Evolutionary conservation across 1,140 invertebrate genomes (phyloP), one percentile per base, ranked within the genome.

Genomic region (Drosophila kurseongensis): DNA sequence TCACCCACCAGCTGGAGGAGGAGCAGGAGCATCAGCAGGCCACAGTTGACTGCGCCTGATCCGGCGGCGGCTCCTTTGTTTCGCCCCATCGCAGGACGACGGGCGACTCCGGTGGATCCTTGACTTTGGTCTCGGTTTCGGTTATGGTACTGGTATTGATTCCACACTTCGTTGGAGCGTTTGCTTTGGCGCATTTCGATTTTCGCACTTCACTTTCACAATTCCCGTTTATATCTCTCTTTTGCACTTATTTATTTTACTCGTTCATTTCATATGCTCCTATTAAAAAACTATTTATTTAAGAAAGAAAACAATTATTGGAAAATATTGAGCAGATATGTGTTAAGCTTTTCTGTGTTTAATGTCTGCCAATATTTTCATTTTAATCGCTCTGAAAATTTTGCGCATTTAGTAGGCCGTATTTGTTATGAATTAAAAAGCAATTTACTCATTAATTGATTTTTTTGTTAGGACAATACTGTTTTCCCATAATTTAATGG

Each of bases 401-500:
- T 55, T 72, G n/a, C 60, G 41, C 41, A 67, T 67, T 78, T 61
- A 41, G 54, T 74, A n/a, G 63, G 38, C 48, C 47, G 51, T 48
- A 81, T 77, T 81, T 78, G 62, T 54, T 68, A 74, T 78, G 74
- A 73, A 81, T 81, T 81, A 57, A 67, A 67, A 59, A 47, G 35
- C 74, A 52, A 78, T 82, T 82, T 68, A 38, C 60, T 41, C 32
- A 16, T 23, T 66, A 67, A 59, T 47, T 63, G 71, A 62, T 51
- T 41, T 44, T 27, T 29, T 27, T 8, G 7, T 23, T 23, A 23
- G 12, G 16, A 12, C 13, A 32, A 57, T 14, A 38, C 35, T 48
- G 40, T 27, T 16, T 47, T 18, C 18, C 18, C 29, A 57, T 36
- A 27, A 48, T 57, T 56, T 41, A 68, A 48, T 71, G 42, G 5